Evolutionary conservation across 2,113 vertebrate genomes (phyloP).

Genomic region (Scartelaos histophorus): DNA sequence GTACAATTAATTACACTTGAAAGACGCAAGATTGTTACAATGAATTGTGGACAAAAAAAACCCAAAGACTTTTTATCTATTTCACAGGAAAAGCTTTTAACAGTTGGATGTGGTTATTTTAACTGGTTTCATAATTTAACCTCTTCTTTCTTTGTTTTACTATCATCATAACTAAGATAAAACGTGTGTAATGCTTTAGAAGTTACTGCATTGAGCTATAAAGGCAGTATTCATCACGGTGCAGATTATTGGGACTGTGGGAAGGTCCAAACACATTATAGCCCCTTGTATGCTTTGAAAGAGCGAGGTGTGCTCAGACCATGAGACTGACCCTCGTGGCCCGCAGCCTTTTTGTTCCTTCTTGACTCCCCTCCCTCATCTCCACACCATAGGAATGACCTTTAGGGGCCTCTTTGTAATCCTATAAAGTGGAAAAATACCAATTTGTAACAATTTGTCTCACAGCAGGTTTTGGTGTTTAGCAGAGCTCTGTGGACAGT

Average conservation of each 20-base stretch:
- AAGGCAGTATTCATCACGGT: neutral
- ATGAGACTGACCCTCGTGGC: constrained; percentile 27
- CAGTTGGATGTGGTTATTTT: constrained; percentile 2
- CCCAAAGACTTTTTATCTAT: neutral
- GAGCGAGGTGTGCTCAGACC: constrained; percentile 3
- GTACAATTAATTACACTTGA: constrained; percentile 8
- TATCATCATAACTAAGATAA: neutral
- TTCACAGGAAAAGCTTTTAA: constrained; percentile 17
- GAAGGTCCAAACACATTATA: neutral
- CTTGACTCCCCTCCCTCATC: constrained; percentile 30
- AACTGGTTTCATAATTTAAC: neutral
- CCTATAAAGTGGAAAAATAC: constrained; percentile 72
- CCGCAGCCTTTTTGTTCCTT: constrained; percentile 49
- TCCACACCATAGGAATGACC: constrained; percentile 38
- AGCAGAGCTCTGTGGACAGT: constrained; percentile 27
- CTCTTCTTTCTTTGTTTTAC: neutral
- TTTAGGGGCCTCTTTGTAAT: constrained; percentile 65
- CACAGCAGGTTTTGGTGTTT: constrained; percentile 61
- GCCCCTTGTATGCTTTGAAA: neutral
- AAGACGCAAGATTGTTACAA: constrained; percentile 4
- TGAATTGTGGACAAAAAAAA: constrained; percentile 9
- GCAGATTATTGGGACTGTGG: neutral
- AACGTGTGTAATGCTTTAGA: neutral
- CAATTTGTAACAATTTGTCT: constrained; percentile 74
- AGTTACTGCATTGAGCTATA: neutral